Evolutionary conservation across 1,140 invertebrate species (phyloP), one percentile per base, ranked within the genome.

Genomic region (Galleria mellonella): DNA sequence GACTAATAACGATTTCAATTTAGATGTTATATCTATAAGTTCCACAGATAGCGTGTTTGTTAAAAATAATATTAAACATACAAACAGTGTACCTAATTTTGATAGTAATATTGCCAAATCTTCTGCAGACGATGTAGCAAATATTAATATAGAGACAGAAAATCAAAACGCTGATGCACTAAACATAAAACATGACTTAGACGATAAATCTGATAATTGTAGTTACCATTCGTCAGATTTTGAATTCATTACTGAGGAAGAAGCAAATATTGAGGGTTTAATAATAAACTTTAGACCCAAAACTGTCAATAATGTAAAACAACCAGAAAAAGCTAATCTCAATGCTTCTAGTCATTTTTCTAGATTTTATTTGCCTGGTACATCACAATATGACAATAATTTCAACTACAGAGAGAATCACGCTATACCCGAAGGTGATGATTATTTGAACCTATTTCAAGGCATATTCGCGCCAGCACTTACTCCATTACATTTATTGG

Each of bases 201-300:
- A 37, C 3, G 17, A 15, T n/a, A 17, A 17, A 2, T 37, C 35
- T 3, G 36, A 47, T 40, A 29, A 53, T 32, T 44, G 46, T n/a
- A 50, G 46, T n/a, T 76, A 79, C 28, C 42, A 71, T 47, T 74
- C 71, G 2, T 75, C 76, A 15, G 69, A 77, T 60, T 77, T 77
- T 32, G 73, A 77, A 55, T 69, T 75, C 30, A 76, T 77, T 23
- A 60, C 61, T 29, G 70, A 81, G 56, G 36, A 51, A 9, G 67
- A 77, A 35, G 69, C 71, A 12, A 47, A 47, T 31, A 40, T 42
- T 13, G 31, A 47, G 10, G 55, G 55, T 14, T 9, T 65, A 10
- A 50, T 60, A 11, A 52, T 27, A 5, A 55, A 57, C 14, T 38
- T 42, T 28, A 23, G 36, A 13, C 8, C n/a, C 2, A 12, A 6